These are phyloP conservation scores for Callorhinus ursinus DNA, from an alignment of 2,113 vertebrate genomes.

Conservation along the genomic window DNA sequence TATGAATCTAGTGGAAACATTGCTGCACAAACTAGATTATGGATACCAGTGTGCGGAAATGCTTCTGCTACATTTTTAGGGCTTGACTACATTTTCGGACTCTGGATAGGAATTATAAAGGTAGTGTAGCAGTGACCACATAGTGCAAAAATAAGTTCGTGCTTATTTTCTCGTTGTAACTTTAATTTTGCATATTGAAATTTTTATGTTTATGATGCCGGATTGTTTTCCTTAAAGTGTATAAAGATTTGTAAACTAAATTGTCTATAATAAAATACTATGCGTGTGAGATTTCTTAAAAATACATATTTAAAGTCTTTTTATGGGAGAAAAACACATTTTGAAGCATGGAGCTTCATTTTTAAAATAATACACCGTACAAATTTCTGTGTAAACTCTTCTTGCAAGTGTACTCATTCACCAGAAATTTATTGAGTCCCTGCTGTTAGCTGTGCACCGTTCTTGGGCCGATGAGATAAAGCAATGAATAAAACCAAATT, in stretches of 20 bases:
- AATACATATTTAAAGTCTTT: background rate
- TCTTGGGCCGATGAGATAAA: background rate
- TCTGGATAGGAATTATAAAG: conserved; percentile 75
- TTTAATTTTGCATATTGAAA: conserved; percentile 25
- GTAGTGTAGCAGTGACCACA: conserved; percentile 50
- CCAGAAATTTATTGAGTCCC: background rate
- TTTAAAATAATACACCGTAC: background rate
- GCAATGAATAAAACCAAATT: background rate
- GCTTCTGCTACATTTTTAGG: conserved; percentile 94
- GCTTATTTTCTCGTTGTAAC: conserved; percentile 46
- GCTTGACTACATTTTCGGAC: conserved; percentile 82
- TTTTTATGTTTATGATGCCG: conserved; percentile 32
- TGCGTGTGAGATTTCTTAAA: conserved; percentile 34
- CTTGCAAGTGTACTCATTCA: background rate
- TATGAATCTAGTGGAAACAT: conserved; percentile 92
- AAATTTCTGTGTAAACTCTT: background rate
- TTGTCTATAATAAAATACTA: conserved; percentile 55
- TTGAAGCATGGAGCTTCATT: background rate
- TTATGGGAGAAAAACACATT: background rate
- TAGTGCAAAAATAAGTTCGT: conserved; percentile 69
- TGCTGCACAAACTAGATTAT: conserved; percentile 90
- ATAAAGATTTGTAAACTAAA: conserved; percentile 50
- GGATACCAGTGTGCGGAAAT: conserved; percentile 92
- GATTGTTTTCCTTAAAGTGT: conserved; percentile 54
- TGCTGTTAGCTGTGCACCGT: background rate